Conservation (phyloP, 2,797 vertebrate genomes). For the Myripristis murdjan region DNA sequence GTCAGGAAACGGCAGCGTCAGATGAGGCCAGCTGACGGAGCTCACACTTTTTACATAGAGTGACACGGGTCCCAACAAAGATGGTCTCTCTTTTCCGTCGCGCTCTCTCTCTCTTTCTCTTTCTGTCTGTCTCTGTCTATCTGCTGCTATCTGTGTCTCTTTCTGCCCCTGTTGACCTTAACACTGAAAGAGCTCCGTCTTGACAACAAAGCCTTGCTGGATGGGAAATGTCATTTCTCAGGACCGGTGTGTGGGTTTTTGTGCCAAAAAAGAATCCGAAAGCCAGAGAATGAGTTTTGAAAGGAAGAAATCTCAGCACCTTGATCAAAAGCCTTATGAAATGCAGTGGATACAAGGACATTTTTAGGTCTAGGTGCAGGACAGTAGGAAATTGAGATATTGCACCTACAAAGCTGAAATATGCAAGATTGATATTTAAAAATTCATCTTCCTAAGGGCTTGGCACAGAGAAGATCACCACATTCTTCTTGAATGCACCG, state of each 20-base stretch:
- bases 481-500: too few species aligned
- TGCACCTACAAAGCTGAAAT: too few species aligned
- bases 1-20: constrained; percentile 18
- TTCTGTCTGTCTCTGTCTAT: background rate
- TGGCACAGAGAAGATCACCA: too few species aligned
- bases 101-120: constrained; percentile 2
- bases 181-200: background rate
- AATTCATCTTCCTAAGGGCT: too few species aligned
- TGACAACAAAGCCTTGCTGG: background rate
- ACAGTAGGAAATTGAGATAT: too few species aligned
- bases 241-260: background rate
- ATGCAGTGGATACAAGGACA: too few species aligned
- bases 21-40: constrained; percentile 5
- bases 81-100: background rate
- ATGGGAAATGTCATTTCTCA: background rate
- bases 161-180: background rate
- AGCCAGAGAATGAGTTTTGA: background rate
- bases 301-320: too few species aligned
- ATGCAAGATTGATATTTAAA: too few species aligned
- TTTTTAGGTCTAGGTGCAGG: too few species aligned
- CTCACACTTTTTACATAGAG: background rate
- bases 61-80: background rate
- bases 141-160: background rate
- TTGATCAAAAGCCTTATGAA: too few species aligned
- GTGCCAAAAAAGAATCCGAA: background rate